A percentile compares a stretch with the other conserved stretches of the same genome.
These are phyloP conservation scores for Catharus ustulatus DNA, from an alignment of 2,797 vertebrate species.

Conservation along the genomic window DNA sequence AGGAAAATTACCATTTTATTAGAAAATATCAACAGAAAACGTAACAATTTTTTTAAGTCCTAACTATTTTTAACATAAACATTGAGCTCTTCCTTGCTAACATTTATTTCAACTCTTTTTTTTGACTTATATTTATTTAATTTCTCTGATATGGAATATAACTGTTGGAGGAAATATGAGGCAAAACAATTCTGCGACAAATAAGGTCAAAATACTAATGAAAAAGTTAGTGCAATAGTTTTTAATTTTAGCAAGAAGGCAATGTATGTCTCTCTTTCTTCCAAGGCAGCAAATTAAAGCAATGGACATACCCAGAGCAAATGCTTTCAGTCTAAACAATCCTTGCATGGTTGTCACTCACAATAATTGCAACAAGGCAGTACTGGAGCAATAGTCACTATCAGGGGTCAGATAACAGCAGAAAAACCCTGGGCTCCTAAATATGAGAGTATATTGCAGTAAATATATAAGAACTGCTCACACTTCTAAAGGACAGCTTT, in stretches of 20 bases:
- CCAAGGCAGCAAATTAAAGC: neutral
- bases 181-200: neutral
- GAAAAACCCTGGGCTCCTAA: neutral
- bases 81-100: neutral
- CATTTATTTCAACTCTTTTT: neutral
- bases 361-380: neutral
- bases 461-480: neutral
- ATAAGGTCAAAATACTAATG: conserved; percentile 17
- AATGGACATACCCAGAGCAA: neutral
- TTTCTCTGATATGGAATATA: conserved; percentile 6
- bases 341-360: neutral
- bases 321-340: conserved; percentile 8
- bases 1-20: neutral
- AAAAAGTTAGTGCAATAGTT: neutral
- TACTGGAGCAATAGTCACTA: neutral
- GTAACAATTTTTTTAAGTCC: neutral
- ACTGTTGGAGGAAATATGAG: neutral
- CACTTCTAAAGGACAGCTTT: neutral
- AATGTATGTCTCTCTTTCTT: neutral
- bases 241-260: neutral
- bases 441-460: neutral
- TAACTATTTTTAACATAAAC: neutral
- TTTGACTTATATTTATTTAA: neutral
- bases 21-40: neutral
- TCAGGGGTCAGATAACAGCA: neutral